Conservation (phyloP, 2,797 vertebrate species). For the Poeciliopsis infans region DNA sequence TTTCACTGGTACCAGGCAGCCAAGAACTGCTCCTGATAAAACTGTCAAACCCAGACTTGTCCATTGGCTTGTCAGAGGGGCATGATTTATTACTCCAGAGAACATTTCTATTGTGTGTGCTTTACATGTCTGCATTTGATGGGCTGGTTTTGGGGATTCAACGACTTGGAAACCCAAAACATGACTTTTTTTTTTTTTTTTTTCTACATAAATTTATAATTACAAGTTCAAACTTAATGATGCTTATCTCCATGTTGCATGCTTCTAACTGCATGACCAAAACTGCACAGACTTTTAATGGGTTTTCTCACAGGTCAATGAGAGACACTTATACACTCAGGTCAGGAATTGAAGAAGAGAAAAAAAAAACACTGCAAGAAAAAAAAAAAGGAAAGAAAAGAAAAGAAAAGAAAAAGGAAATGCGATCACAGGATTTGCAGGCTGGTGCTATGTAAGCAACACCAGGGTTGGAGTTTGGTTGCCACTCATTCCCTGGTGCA, state of each 20-base stretch:
- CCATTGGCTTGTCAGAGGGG: not conserved
- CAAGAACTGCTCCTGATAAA: not conserved
- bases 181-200: not conserved
- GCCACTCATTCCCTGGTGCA: conserved; percentile 41
- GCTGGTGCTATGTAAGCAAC: conserved; percentile 66
- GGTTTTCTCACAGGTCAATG: conserved; percentile 15
- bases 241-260: not conserved
- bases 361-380: no score
- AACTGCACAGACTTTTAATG: not conserved
- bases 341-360: conserved; percentile 15
- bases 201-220: not conserved
- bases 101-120: not conserved
- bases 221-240: not conserved
- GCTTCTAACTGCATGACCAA: not conserved
- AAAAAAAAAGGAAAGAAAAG: not conserved
- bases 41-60: not conserved
- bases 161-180: not conserved
- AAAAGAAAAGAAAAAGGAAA: conserved; percentile 34
- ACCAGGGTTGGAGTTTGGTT: conserved; percentile 52
- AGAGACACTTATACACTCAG: conserved; percentile 39
- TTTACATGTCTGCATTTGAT: not conserved
- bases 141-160: not conserved
- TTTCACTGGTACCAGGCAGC: not conserved
- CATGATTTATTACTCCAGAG: not conserved
- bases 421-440: conserved; percentile 45